phyloP scores from a whole-genome alignment of 2,113 vertebrate species.

The Tautogolabrus adspersus region DNA sequence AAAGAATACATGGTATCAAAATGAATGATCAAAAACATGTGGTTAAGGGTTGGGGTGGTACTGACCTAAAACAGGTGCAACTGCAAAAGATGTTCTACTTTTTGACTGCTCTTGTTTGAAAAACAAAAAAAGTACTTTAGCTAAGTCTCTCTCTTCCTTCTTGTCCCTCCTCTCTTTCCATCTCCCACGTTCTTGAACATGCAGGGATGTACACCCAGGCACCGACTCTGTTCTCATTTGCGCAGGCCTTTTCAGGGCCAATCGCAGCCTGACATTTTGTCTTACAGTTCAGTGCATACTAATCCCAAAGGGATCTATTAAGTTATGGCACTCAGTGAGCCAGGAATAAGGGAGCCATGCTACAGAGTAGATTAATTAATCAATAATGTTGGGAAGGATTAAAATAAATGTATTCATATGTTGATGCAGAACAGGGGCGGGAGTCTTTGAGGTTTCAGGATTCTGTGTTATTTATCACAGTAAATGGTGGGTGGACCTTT shows the following conservation, averaged over 20 bases:
- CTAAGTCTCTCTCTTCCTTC: conserved; percentile 23
- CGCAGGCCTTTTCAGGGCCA: conserved; percentile 66
- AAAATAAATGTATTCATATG: conserved; percentile 69
- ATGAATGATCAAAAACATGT: no score
- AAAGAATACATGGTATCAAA: no score
- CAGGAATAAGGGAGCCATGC: conserved; percentile 54
- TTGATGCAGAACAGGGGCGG: conserved; percentile 38
- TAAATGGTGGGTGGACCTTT: conserved; percentile 30
- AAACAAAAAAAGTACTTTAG: no score
- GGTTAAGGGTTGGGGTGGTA: no score
- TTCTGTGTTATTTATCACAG: conserved; percentile 46
- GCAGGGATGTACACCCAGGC: conserved; percentile 46
- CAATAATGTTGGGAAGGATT: conserved; percentile 76
- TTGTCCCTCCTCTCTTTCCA: conserved; percentile 16
- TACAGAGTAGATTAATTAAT: conserved; percentile 77
- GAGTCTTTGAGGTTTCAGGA: conserved; percentile 16
- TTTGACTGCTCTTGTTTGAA: no score
- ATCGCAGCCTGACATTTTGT: conserved; percentile 76
- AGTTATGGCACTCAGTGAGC: conserved; percentile 71
- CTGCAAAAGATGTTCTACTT: no score
- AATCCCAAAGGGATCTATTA: conserved; percentile 84
- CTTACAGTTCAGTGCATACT: conserved; percentile 75
- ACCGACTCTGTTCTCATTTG: conserved; percentile 61
- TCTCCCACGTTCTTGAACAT: conserved; percentile 32
- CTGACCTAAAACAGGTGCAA: no score